Evolutionary conservation across 2,797 vertebrate genomes (phyloP).

Genomic region (Heteromormyrus szaboi): DNA sequence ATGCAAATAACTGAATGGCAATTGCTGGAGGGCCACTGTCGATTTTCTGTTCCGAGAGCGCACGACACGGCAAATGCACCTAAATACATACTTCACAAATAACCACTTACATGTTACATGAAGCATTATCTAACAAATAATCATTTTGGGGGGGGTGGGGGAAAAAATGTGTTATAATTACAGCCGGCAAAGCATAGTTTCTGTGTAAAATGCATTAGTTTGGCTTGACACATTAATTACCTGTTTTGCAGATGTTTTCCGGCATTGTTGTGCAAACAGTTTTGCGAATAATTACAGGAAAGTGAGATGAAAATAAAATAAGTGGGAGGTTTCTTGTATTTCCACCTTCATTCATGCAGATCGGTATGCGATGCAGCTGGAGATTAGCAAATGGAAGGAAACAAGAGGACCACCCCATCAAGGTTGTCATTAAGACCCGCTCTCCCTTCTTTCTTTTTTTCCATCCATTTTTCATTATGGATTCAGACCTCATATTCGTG

Average conservation of each 20-base stretch:
- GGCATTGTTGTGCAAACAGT: constrained; percentile 91
- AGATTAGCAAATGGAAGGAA: constrained; percentile 53
- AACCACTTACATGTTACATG: constrained; percentile 76
- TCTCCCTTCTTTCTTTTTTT: constrained; percentile 32
- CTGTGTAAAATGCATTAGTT: constrained; percentile 89
- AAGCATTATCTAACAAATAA: constrained; percentile 70
- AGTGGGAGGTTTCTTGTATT: constrained; percentile 79
- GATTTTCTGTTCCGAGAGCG: constrained; percentile 60
- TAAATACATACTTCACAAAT: constrained; percentile 59
- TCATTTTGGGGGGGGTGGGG: constrained; percentile 72
- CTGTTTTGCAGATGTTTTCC: constrained; percentile 96
- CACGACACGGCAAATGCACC: constrained; percentile 67
- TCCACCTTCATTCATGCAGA: constrained; percentile 85
- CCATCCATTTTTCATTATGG: constrained; percentile 24
- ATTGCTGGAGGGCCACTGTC: constrained; percentile 43
- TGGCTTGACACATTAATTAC: constrained; percentile 95
- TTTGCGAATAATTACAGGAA: constrained; percentile 88
- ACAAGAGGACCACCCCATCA: constrained; percentile 53
- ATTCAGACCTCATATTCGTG: constrained; percentile 30
- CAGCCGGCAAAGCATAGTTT: constrained; percentile 80
- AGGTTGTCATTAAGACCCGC: constrained; percentile 62
- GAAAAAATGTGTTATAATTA: constrained; percentile 78
- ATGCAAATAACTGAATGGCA: constrained; percentile 26
- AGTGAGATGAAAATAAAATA: constrained; percentile 89
- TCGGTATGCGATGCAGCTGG: constrained; percentile 74